Percentiles rank a stretch among this genome's conserved stretches.
These are phyloP conservation scores for Bembecia ichneumoniformis DNA, from an alignment of 2,888 invertebrate species.

Conservation along the genomic window DNA sequence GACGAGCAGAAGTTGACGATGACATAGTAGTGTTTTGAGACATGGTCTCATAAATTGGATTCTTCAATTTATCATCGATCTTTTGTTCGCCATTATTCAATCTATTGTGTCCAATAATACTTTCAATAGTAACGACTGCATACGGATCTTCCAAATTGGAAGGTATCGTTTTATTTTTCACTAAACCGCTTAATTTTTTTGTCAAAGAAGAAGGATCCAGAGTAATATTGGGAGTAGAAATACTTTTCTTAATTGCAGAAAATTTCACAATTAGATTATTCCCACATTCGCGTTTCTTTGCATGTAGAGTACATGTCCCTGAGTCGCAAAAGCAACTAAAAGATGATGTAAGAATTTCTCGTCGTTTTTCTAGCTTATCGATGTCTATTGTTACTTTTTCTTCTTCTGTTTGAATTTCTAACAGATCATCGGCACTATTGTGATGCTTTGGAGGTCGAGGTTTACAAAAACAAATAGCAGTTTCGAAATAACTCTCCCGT, in stretches of 20 bases:
- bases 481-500: conserved; percentile 57
- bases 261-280: conserved; percentile 50
- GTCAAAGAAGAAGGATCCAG: conserved; percentile 43
- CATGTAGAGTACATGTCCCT: conserved; percentile 46
- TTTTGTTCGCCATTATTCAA: conserved; percentile 14
- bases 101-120: conserved; percentile 35
- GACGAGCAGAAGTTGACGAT: conserved; percentile 39
- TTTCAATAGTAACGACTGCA: conserved; percentile 40
- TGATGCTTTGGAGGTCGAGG: conserved; percentile 52
- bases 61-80: conserved; percentile 7
- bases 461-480: conserved; percentile 65
- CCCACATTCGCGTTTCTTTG: conserved; percentile 37
- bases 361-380: conserved; percentile 31
- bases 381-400: conserved; percentile 43
- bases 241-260: conserved; percentile 59
- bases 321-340: conserved; percentile 64
- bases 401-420: conserved; percentile 32
- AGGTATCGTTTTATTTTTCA: conserved; percentile 53
- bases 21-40: conserved; percentile 43
- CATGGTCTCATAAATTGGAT: conserved; percentile 39
- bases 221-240: conserved; percentile 61
- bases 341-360: conserved; percentile 43
- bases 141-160: conserved; percentile 52
- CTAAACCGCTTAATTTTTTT: conserved; percentile 26
- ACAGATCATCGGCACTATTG: conserved; percentile 58